These are phyloP conservation scores for Buteo buteo DNA, from an alignment of 2,113 vertebrate genomes.

Conservation along the genomic window DNA sequence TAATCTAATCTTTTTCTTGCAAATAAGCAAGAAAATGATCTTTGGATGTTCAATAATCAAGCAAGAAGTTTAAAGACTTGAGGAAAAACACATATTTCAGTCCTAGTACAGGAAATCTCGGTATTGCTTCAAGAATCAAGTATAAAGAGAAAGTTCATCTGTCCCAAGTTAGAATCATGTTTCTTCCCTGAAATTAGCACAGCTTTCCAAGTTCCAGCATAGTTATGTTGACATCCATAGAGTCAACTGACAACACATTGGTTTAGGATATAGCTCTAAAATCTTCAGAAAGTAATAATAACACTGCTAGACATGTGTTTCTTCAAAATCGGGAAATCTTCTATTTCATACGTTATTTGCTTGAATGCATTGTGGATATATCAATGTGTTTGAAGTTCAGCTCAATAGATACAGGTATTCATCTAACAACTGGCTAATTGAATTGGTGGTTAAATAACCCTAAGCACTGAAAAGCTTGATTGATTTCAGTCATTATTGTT, in stretches of 20 bases:
- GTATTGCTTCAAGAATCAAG: neutral
- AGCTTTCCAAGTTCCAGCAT: neutral
- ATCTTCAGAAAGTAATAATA: neutral
- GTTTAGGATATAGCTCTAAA: neutral
- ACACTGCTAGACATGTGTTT: neutral
- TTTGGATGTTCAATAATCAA: neutral
- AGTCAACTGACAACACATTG: neutral
- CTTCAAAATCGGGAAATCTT: neutral
- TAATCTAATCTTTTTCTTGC: neutral
- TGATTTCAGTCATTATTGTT: slow-evolving; percentile 60
- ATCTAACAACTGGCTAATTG: neutral
- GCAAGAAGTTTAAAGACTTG: neutral
- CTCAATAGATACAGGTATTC: slow-evolving; percentile 9
- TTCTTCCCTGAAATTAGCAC: neutral
- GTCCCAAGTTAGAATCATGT: neutral
- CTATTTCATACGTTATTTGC: neutral
- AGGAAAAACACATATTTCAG: neutral
- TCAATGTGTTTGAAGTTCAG: slow-evolving; percentile 2
- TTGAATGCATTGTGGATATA: neutral
- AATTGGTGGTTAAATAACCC: slow-evolving; percentile 39
- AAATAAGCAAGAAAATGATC: neutral
- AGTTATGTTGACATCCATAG: neutral
- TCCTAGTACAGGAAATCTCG: neutral
- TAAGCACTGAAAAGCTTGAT: slow-evolving; percentile 52
- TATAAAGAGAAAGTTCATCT: neutral